Evolutionary conservation across 2,113 vertebrate genomes (phyloP), one percentile per base, ranked within the genome.

Genomic region (Chloropsis hardwickii): DNA sequence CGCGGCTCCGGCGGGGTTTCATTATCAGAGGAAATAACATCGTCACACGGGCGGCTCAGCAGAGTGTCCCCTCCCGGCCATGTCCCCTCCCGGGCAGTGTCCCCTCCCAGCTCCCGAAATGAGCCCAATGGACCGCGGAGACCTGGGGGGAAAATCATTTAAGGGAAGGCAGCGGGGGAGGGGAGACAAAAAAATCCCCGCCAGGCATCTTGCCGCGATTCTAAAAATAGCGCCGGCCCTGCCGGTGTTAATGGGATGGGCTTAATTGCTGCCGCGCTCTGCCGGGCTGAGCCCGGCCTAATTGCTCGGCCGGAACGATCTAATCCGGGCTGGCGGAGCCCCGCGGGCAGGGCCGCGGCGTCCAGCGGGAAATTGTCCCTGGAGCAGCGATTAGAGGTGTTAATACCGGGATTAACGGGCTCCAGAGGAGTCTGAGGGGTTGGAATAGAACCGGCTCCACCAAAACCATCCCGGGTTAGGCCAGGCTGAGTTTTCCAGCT

Each of bases 361-460:
- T 60, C 45, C 86, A 22, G 54, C 28, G 78, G 97, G 96, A 97
- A 97, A 92, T 96, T 85, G 77, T 20, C 66, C 85, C 74, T 2
- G 86, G 89, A 82, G 11, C 51, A 48, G 82, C 54, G 82, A 92
- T 94, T 84, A 76, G 92, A 96, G 96, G 96, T 94, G 97, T 81
- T 97, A 97, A 97, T 95, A 44, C 23, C 10, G 70, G 90, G 86
- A n/a, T 93, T 80, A 76, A 82, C 93, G 90, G 86, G 84, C 90
- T 85, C 81, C 37, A 37, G 37, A 10, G 22, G 56, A 37, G 66
- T 0, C 51, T 3, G 12, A 9, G 14, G 57, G 18, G 33, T 1
- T 4, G 70, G 62, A 54, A 16, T 2, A 50, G 81, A 31, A 16
- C 5, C 4, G 61, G 44, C 39, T 33, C 53, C 17, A 9, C 10